Evolutionary conservation across 2,113 vertebrate genomes (phyloP).

Genomic region (Ochotona princeps): DNA sequence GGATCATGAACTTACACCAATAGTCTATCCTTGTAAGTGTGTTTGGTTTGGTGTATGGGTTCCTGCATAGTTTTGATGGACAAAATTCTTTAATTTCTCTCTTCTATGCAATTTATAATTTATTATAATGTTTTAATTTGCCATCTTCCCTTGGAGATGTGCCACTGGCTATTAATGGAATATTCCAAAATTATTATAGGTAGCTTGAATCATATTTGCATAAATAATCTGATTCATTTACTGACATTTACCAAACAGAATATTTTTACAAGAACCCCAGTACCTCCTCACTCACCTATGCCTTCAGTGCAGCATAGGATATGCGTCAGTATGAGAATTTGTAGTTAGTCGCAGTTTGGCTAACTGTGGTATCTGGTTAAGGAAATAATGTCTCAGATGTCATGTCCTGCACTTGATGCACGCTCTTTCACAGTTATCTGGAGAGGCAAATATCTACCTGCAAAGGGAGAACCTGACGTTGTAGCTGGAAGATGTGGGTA

Average conservation of each 20-base stretch:
- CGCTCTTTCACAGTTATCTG: not conserved
- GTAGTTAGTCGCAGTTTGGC: not conserved
- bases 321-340: not conserved
- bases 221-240: not conserved
- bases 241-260: not conserved
- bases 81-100: not conserved
- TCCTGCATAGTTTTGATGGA: not conserved
- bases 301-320: not conserved
- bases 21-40: not conserved
- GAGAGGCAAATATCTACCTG: not conserved
- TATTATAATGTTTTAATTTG: not conserved
- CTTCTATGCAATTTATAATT: not conserved
- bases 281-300: not conserved
- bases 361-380: not conserved
- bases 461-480: not conserved
- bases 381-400: not conserved
- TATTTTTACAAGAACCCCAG: not conserved
- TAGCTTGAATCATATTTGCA: slow-evolving; percentile 14
- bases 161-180: not conserved
- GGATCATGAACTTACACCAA: not conserved
- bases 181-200: not conserved
- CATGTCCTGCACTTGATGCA: no score
- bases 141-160: not conserved
- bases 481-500: not conserved
- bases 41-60: not conserved